phyloP scores from a whole-genome alignment of 2,113 vertebrate species.

The Hippocampus mohnikei region DNA sequence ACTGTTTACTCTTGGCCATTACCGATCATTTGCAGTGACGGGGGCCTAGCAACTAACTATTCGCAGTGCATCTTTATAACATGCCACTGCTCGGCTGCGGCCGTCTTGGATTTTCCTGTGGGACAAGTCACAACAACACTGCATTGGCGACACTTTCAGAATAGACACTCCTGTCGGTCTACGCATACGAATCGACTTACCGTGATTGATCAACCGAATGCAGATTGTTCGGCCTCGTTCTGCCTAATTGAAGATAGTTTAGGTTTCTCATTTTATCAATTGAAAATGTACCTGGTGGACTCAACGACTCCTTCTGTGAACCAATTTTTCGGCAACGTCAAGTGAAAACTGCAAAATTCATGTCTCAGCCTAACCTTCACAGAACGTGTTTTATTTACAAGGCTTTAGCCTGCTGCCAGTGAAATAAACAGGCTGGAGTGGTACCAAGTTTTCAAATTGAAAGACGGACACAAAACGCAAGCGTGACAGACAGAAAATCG shows the following conservation, averaged over 20 bases:
- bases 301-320: too few relatives aligned
- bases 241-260: too few relatives aligned
- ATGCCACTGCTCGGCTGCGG: neutral
- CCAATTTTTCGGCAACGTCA: too few relatives aligned
- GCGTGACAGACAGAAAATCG: conserved; percentile 36
- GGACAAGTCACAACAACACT: neutral
- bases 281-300: too few relatives aligned
- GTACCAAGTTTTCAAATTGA: conserved; percentile 1
- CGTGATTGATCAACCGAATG: neutral
- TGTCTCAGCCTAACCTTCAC: too few relatives aligned
- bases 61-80: neutral
- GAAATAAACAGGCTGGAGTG: too few relatives aligned
- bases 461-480: conserved; percentile 8
- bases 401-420: too few relatives aligned
- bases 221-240: neutral
- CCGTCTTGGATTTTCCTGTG: neutral
- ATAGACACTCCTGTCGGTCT: neutral
- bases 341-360: too few relatives aligned
- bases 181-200: neutral
- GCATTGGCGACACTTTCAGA: neutral
- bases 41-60: conserved; percentile 40
- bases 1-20: conserved; percentile 62
- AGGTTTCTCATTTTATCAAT: too few relatives aligned
- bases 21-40: conserved; percentile 58
- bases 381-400: too few relatives aligned